phyloP scores from a whole-genome alignment of 2,113 vertebrate genomes.

The Cynocephalus volans region DNA sequence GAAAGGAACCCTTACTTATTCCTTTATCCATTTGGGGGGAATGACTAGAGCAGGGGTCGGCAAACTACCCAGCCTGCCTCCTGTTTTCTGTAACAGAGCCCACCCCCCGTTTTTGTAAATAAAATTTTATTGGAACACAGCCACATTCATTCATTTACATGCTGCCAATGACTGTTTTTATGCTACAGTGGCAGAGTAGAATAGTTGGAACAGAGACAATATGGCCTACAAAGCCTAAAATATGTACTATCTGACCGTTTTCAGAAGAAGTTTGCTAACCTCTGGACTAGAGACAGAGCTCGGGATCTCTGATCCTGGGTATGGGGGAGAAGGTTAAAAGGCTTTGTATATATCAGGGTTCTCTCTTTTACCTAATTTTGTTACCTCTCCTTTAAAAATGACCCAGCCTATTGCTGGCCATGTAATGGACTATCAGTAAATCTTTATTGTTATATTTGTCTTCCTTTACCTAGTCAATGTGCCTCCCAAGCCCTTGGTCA shows the following conservation, averaged over 20 bases:
- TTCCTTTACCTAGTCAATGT: constrained; percentile 5
- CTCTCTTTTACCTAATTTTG: constrained; percentile 43
- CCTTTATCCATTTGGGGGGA: not conserved
- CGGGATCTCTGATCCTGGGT: not conserved
- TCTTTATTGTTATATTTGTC: constrained; percentile 44
- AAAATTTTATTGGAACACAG: constrained; percentile 17
- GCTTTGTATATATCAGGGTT: not conserved
- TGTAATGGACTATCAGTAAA: constrained; percentile 5
- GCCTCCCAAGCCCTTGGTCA: not conserved
- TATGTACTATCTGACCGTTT: constrained; percentile 38
- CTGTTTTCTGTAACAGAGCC: not conserved
- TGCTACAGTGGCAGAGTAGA: not conserved
- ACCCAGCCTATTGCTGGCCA: not conserved
- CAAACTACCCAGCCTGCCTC: not conserved
- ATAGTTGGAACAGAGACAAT: not conserved
- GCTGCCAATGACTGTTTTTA: not conserved
- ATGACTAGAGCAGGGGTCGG: not conserved
- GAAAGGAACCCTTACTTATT: not conserved
- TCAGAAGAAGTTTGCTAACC: not conserved
- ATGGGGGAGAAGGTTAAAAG: constrained; percentile 22
- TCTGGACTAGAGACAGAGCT: constrained; percentile 36
- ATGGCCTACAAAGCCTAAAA: not conserved
- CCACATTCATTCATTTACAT: constrained; percentile 6
- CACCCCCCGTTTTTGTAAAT: constrained; percentile 4
- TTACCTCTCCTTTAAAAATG: constrained; percentile 22